Evolutionary conservation across 2,888 invertebrate genomes (phyloP).

Genomic region (Eupithecia subfuscata): DNA sequence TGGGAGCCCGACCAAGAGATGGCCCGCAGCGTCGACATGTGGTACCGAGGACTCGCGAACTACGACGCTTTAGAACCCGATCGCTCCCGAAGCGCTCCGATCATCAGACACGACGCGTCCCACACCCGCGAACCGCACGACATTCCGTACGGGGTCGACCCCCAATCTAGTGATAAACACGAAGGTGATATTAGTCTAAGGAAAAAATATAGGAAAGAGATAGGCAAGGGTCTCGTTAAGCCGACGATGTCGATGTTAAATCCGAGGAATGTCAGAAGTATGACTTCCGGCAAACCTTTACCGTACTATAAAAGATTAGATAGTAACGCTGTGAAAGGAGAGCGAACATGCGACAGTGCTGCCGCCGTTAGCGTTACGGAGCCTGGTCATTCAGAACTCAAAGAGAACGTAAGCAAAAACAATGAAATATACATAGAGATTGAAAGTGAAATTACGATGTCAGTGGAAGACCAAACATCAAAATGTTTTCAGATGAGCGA

Average conservation of each 20-base stretch:
- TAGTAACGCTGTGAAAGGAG: conserved; percentile 24
- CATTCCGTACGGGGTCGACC: conserved; percentile 37
- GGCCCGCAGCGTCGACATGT: conserved; percentile 50
- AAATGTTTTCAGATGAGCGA: conserved; percentile 46
- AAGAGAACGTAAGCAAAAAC: conserved; percentile 33
- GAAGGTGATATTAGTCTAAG: conserved; percentile 58
- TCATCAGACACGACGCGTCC: not conserved
- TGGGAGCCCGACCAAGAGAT: conserved; percentile 33
- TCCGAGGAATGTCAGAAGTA: conserved; percentile 65
- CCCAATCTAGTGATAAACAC: conserved; percentile 42
- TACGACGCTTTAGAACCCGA: conserved; percentile 37
- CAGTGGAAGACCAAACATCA: conserved; percentile 44
- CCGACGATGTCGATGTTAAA: conserved; percentile 56
- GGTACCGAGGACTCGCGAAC: conserved; percentile 56
- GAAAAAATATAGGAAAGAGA: conserved; percentile 53
- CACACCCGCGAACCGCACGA: not conserved
- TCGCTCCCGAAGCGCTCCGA: conserved; percentile 28
- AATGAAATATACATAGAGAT: conserved; percentile 35
- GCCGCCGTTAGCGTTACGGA: conserved; percentile 19
- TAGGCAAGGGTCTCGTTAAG: conserved; percentile 54
- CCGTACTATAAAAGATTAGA: conserved; percentile 27
- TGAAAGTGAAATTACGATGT: conserved; percentile 39
- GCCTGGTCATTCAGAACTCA: conserved; percentile 19
- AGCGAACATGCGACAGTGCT: conserved; percentile 15
- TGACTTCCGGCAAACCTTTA: conserved; percentile 61